These are phyloP conservation scores for Parthenolecanium corni DNA, from an alignment of 2,888 invertebrate species.

Conservation along the genomic window DNA sequence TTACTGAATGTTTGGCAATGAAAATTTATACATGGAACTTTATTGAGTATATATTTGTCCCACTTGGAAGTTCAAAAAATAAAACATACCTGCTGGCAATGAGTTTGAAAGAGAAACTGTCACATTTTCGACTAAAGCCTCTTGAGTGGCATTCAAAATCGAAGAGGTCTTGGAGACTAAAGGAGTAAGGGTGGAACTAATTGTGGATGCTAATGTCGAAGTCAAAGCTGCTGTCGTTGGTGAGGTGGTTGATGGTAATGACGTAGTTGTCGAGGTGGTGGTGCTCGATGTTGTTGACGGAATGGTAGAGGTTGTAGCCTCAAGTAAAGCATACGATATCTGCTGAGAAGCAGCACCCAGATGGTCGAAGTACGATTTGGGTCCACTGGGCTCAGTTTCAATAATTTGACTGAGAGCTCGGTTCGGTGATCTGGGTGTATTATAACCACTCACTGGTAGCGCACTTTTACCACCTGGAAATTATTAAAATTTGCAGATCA, in stretches of 20 bases:
- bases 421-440: no score
- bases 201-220: background rate
- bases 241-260: background rate
- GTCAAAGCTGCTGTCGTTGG: background rate
- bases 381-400: background rate
- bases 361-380: conserved; percentile 10
- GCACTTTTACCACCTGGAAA: no score
- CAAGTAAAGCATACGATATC: conserved; percentile 7
- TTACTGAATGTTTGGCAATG: no score
- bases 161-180: conserved; percentile 1
- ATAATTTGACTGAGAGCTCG: no score
- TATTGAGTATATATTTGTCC: no score
- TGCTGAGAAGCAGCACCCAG: background rate
- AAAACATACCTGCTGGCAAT: no score
- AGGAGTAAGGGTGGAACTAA: background rate
- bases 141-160: conserved; percentile 1
- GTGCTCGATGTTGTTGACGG: background rate
- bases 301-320: background rate
- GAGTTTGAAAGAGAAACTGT: background rate
- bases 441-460: no score
- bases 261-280: background rate
- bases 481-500: no score
- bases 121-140: background rate
- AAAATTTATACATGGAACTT: no score
- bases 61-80: no score